Base-by-base conservation (phyloP, 2,113 vertebrate species). In the Saguinus midas region DNA sequence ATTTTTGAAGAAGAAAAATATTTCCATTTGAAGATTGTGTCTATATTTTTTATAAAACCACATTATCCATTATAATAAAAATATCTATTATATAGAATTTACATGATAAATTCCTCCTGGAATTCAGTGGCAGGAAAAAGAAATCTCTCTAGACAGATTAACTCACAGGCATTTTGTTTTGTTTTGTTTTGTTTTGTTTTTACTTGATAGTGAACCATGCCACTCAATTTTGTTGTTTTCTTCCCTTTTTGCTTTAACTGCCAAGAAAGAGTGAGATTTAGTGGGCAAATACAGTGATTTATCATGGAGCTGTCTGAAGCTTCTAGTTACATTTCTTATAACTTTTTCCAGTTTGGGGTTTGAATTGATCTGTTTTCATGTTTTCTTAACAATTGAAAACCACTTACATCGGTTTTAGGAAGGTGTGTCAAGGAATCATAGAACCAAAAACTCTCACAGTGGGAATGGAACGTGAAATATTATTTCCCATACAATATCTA, bases 231-330 rank as follows among this genome's bases (percentile, higher is more conserved):
- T 68, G 70, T 89, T 94, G 8, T 75, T 94, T 96, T 90, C 55
- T 76, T 94, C 57, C 40, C 5, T 81, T 96, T 95, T 91, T 82
- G 66, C 29, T 72, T 90, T 89, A 96, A 64, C 37, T 94, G 35
- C 23, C 37, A 96, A 96, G 64, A 94, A 92, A 81, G 55, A 76
- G 57, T 88, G 58, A 98, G 96, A 94, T 84, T 92, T 92, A 78
- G 35, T 92, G 70, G 64, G 55, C 88, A 72, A 84, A 92, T 84
- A 84, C 23, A 92, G 17, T 93, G 45, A 72, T 92, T 94, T 94
- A 94, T 91, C 81, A 80, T 45, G 43, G 21, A 18, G 7, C 43
- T 95, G 8, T 90, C 61, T 83, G 21, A 96, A 82, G 9, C 35
- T 94, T 97, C 50, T 92, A 76, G n/a, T 72, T 96, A 5, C 75